phyloP scores from a whole-genome alignment of 2,113 vertebrate species.

The Nasalis larvatus region DNA sequence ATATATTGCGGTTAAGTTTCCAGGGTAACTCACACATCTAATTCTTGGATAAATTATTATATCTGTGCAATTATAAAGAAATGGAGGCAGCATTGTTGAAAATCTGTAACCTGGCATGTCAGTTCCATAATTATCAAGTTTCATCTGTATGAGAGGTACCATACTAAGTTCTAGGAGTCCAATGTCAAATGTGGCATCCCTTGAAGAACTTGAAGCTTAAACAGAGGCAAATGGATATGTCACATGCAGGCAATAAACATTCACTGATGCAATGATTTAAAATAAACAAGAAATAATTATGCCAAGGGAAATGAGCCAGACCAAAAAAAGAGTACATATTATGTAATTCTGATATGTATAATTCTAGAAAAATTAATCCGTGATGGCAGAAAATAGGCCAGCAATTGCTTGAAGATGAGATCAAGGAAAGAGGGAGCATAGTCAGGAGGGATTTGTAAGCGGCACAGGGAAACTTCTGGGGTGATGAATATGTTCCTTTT shows the following conservation, averaged over 20 bases:
- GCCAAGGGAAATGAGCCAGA: background rate
- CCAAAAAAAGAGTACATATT: background rate
- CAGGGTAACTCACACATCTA: background rate
- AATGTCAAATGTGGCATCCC: background rate
- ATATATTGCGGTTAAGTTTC: background rate
- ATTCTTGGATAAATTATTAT: background rate
- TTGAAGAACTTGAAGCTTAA: background rate
- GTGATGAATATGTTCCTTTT: background rate
- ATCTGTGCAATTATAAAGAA: background rate
- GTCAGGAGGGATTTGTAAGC: background rate
- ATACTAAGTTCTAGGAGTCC: background rate
- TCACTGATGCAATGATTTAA: background rate
- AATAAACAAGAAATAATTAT: background rate
- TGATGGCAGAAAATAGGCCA: background rate
- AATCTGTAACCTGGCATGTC: background rate
- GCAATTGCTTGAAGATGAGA: background rate
- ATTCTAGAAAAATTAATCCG: background rate
- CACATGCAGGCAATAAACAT: background rate
- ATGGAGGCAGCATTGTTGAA: background rate
- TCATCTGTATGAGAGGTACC: background rate
- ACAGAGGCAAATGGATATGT: background rate
- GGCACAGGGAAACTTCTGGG: background rate
- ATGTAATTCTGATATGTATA: background rate
- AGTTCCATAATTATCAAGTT: background rate
- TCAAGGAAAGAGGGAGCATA: background rate